phyloP scores from a whole-genome alignment of 2,888 invertebrate genomes.

The Dione vanillae region DNA sequence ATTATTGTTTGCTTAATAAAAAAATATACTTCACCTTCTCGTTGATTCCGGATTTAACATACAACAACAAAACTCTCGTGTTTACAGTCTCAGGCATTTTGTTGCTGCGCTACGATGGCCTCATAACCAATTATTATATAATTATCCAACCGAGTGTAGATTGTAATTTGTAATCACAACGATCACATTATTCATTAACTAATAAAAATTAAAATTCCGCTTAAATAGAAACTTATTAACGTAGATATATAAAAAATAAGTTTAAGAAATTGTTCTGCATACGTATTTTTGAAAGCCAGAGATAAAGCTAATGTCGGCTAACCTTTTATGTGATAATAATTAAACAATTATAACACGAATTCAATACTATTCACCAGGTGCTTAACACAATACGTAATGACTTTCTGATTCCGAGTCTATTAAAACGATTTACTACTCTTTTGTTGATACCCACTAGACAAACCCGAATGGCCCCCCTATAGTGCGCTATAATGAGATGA shows the following conservation, averaged over 20 bases:
- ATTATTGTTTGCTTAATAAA: too few species aligned
- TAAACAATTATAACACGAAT: conserved; percentile 64
- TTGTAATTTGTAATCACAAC: too few species aligned
- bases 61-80: too few species aligned
- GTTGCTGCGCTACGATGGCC: too few species aligned
- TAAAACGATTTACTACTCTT: conserved; percentile 80
- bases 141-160: neutral
- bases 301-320: neutral
- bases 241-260: neutral
- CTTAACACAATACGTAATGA: conserved; percentile 73
- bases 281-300: neutral
- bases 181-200: too few species aligned
- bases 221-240: too few species aligned
- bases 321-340: conserved; percentile 15
- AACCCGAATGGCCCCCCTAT: conserved; percentile 71
- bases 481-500: conserved; percentile 78
- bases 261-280: neutral
- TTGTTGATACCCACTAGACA: conserved; percentile 72
- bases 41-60: too few species aligned
- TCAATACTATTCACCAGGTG: conserved; percentile 76
- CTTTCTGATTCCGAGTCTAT: conserved; percentile 72
- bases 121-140: too few species aligned
- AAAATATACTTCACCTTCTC: too few species aligned
- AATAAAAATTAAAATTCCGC: too few species aligned
- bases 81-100: too few species aligned